A percentile compares a stretch with the other conserved stretches of the same genome.
Evolutionary conservation across 2,797 vertebrate genomes (phyloP).

Genomic region (Leuciscus waleckii): DNA sequence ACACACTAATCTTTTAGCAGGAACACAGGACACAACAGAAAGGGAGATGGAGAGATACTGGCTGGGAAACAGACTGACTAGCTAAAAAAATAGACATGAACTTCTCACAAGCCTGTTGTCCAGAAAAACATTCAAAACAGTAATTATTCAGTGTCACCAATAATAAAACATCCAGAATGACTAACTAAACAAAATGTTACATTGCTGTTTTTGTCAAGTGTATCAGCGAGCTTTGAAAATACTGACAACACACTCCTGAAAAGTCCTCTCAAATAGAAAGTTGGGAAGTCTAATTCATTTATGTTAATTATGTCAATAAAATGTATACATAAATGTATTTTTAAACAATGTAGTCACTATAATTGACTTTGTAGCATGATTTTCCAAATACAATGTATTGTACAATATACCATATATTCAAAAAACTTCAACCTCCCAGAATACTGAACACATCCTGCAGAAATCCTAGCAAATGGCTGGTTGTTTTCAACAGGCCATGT

Average conservation of each 20-base stretch:
- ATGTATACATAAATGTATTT: background rate
- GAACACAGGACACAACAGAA: slow-evolving; percentile 6
- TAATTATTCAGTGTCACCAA: background rate
- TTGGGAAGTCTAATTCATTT: background rate
- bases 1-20: slow-evolving; percentile 29
- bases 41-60: background rate
- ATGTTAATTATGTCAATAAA: background rate
- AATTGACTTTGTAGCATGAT: background rate
- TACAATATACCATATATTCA: background rate
- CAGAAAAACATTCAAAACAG: background rate
- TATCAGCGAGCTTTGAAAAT: background rate
- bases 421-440: background rate
- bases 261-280: background rate
- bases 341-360: background rate
- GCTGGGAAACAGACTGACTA: background rate
- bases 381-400: background rate
- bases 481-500: slow-evolving; percentile 45
- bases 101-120: background rate
- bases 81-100: background rate
- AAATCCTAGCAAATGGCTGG: slow-evolving; percentile 17
- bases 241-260: background rate
- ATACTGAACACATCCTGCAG: slow-evolving; percentile 41
- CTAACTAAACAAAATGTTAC: background rate
- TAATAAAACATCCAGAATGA: background rate
- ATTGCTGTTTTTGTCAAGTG: background rate